Base-by-base conservation (phyloP, 2,797 vertebrate species). In the Enteromius trimaculatus region DNA sequence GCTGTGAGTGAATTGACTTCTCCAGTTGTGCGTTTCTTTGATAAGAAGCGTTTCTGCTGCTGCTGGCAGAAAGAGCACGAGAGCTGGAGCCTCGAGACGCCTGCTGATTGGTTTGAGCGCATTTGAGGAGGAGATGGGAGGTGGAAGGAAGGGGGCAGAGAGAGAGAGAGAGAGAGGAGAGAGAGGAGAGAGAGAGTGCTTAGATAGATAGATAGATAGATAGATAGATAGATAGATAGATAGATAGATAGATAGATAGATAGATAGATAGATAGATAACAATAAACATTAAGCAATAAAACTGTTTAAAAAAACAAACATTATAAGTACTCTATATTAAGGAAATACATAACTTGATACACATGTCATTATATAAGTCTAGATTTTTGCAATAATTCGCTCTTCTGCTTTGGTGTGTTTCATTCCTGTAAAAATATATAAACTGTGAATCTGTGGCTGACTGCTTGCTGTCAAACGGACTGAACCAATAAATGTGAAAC, bases 41-140 rank as follows among this genome's bases (percentile, higher is more conserved):
- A 90, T 92, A 91, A 92, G 91, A 92, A 92, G 69, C 66, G 68
- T 53, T 91, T 89, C 92, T 90, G 92, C 77, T 86, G 85, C 91
- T 92, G 91, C 92, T 90, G 92, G 90, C 90, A 90, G 90, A 71
- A 31, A 79, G 87, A 88, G 86, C 74, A 89, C 85, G 88, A 89
- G 88, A 89, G 92, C 90, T 91, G 92, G 89, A 92, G 92, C 90
- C 91, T 89, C 94, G 91, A 91, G 90, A 88, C 91, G 91, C 88
- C 79, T 88, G 90, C 91, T 94, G 94, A 97, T 97, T 97, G 95
- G 97, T 92, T 93, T 88, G 86, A 77, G 86, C 87, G 78, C 82
- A 85, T 91, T 91, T 87, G 85, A 87, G 88, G 88, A 90, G 89
- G 88, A 84, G 86, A 85, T 79, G 83, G 89, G 89, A 88, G 82